phyloP scores from a whole-genome alignment of 2,888 invertebrate genomes.

The Chamaedrilus cognettii region DNA sequence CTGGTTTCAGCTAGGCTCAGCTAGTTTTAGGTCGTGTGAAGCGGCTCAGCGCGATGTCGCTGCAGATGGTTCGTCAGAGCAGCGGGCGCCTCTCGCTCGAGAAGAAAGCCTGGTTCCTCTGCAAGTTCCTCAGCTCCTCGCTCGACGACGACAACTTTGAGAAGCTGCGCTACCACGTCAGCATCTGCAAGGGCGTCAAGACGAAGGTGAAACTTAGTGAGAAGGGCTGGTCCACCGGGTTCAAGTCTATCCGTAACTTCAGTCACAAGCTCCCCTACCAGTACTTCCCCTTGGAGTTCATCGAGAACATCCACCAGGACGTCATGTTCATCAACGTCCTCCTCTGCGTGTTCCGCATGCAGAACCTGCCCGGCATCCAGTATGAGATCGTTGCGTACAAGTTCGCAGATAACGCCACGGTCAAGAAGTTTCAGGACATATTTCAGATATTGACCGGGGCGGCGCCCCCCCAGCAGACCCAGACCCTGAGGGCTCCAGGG shows the following conservation, averaged over 20 bases:
- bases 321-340: constrained; percentile 22
- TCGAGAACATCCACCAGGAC: constrained; percentile 18
- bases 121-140: constrained; percentile 13
- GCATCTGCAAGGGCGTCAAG: constrained; percentile 17
- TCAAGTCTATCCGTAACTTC: constrained; percentile 12
- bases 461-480: no score
- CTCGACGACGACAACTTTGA: constrained; percentile 19
- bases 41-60: no score
- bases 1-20: no score
- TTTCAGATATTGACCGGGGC: constrained; percentile 13
- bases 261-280: constrained; percentile 18
- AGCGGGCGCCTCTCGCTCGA: constrained; percentile 3
- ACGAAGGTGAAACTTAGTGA: constrained; percentile 18
- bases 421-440: constrained; percentile 15
- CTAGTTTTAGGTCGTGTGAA: no score
- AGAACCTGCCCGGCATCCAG: background rate
- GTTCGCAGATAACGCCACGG: constrained; percentile 8
- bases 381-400: constrained; percentile 24
- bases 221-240: constrained; percentile 14
- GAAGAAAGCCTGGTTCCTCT: constrained; percentile 24
- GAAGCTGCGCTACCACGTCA: constrained; percentile 15
- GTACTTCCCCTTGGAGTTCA: constrained; percentile 6
- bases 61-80: background rate
- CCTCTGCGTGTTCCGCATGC: constrained; percentile 11
- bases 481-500: constrained; percentile 12